These are phyloP conservation scores for Dinothrombium tinctorium DNA, from an alignment of 1,140 invertebrate genomes.

Conservation along the genomic window DNA sequence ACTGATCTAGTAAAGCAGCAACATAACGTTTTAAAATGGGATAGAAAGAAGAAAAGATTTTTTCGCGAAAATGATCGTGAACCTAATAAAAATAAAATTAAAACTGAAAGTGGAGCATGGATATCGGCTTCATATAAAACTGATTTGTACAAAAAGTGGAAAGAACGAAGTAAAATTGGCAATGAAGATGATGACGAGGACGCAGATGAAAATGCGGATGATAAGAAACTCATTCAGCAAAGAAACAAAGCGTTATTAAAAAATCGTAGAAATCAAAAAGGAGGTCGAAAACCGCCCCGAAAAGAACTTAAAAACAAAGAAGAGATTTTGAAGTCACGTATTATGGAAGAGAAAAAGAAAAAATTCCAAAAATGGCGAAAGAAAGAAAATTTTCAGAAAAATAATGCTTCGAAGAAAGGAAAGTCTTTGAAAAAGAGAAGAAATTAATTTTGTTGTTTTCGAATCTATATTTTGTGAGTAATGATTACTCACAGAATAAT, in stretches of 20 bases:
- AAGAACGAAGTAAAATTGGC: slow-evolving; percentile 17
- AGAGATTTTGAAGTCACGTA: background rate
- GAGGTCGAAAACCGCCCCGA: background rate
- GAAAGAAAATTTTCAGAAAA: background rate
- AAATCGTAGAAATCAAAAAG: background rate
- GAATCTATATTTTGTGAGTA: too few species aligned
- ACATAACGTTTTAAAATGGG: slow-evolving; percentile 24
- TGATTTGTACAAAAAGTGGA: slow-evolving; percentile 65
- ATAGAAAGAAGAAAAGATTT: slow-evolving; percentile 77
- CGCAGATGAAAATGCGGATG: background rate
- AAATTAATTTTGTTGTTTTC: too few species aligned
- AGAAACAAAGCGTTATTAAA: background rate
- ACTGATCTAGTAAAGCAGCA: slow-evolving; percentile 33
- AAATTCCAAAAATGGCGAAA: background rate
- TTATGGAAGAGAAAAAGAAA: background rate
- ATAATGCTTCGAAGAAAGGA: background rate
- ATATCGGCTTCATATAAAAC: slow-evolving; percentile 82
- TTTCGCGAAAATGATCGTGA: slow-evolving; percentile 37
- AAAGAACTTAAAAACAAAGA: slow-evolving; percentile 1
- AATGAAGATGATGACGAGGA: background rate
- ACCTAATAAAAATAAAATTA: slow-evolving; percentile 48
- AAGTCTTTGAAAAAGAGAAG: too few species aligned
- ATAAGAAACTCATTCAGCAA: background rate
- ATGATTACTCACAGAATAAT: too few species aligned
- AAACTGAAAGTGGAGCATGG: slow-evolving; percentile 77